Conservation (phyloP, 1,140 invertebrate species). For the Brachionus rubens region DNA sequence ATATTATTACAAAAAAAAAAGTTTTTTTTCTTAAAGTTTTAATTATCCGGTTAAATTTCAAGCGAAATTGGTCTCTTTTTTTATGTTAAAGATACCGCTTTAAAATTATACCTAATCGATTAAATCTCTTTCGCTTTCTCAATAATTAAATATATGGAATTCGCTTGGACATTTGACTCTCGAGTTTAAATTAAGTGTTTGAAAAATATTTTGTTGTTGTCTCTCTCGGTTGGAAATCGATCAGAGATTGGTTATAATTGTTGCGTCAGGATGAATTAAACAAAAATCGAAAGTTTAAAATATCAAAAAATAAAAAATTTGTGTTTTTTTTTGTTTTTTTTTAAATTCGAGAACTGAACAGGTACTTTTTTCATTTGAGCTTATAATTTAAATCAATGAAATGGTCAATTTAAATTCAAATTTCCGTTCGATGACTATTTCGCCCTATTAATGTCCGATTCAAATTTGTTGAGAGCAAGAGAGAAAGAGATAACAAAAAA, state of each 20-base stretch:
- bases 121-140: not conserved
- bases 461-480: no score
- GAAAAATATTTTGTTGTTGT: not conserved
- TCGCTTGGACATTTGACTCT: no score
- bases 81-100: conserved; percentile 13
- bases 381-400: not conserved
- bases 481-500: not conserved
- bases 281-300: not conserved
- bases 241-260: not conserved
- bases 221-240: conserved; percentile 1
- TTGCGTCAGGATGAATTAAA: not conserved
- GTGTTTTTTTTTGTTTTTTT: not conserved
- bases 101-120: not conserved
- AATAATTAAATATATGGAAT: conserved; percentile 30
- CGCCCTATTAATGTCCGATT: no score
- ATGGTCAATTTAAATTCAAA: not conserved
- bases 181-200: conserved; percentile 34
- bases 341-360: not conserved
- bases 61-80: not conserved
- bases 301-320: not conserved
- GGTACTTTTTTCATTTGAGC: not conserved
- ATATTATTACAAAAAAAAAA: not conserved
- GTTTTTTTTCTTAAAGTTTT: no score
- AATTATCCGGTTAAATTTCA: not conserved
- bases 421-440: not conserved